Evolutionary conservation across 1,140 invertebrate genomes (phyloP).

Genomic region (Trichonephila inaurata): DNA sequence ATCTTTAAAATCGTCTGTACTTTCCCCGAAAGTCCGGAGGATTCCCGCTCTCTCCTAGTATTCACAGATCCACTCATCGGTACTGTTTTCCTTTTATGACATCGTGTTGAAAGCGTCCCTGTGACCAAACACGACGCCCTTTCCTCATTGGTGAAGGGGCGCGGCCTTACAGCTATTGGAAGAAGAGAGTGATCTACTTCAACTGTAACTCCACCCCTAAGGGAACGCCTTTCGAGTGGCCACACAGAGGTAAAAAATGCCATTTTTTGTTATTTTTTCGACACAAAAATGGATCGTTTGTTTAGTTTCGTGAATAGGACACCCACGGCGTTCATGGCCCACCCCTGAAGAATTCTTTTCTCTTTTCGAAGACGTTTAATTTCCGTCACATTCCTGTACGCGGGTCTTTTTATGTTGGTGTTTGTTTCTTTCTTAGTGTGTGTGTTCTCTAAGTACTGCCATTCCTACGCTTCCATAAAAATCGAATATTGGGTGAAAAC

Average conservation of each 20-base stretch:
- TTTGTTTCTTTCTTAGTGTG: too few relatives aligned
- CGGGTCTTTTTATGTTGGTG: too few relatives aligned
- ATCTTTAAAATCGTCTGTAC: neutral
- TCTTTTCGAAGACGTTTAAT: neutral
- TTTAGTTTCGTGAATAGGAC: constrained; percentile 50
- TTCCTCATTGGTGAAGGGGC: neutral
- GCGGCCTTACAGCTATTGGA: neutral
- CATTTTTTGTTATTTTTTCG: neutral
- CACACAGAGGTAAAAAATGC: neutral
- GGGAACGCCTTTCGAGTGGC: neutral
- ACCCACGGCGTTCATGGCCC: constrained; percentile 48
- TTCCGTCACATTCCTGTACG: too few relatives aligned
- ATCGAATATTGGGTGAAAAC: too few relatives aligned
- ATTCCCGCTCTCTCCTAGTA: neutral
- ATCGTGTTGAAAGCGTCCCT: neutral
- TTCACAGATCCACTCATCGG: neutral
- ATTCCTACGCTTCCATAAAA: too few relatives aligned
- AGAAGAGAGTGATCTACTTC: neutral
- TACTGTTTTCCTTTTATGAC: neutral
- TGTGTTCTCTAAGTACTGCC: too few relatives aligned
- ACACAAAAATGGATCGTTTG: constrained; percentile 46
- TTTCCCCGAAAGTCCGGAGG: neutral
- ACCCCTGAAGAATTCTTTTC: neutral
- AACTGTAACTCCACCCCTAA: neutral
- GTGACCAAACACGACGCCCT: neutral